Conservation (phyloP, 2,888 invertebrate species). For the Synanthedon andrenaeformis region DNA sequence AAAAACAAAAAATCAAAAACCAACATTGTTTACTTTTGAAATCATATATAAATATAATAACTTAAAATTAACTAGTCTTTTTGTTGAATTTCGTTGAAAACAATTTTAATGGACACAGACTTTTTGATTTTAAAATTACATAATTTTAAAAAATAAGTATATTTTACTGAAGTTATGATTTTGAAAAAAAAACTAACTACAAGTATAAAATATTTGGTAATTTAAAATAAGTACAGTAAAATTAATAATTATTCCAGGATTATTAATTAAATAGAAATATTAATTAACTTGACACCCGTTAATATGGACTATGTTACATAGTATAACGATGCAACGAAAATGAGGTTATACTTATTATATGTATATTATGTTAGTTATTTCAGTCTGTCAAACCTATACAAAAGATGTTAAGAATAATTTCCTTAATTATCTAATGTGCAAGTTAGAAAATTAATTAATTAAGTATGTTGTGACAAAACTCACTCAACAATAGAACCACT, state of each 20-base stretch:
- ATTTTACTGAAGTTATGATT: no score
- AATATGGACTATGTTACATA: conserved; percentile 9
- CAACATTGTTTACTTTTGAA: conserved; percentile 39
- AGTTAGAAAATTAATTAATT: background rate
- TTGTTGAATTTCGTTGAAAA: conserved; percentile 10
- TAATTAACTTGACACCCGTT: conserved; percentile 12
- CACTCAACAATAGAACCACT: conserved; percentile 18
- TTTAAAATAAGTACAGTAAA: no score
- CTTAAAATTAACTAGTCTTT: background rate
- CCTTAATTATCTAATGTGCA: background rate
- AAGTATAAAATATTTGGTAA: no score
- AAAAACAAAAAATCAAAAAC: conserved; percentile 29
- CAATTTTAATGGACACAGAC: background rate
- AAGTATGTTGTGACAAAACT: background rate
- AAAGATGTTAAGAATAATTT: background rate
- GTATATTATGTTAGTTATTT: conserved; percentile 26
- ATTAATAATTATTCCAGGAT: no score
- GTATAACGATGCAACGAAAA: background rate
- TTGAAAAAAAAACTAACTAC: no score
- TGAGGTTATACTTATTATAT: conserved; percentile 1
- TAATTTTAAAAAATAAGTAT: no score
- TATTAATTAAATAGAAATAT: background rate
- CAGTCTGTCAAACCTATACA: conserved; percentile 38
- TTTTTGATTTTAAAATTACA: no score
- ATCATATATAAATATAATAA: conserved; percentile 31